Evolutionary conservation across 2,113 vertebrate species (phyloP).

Genomic region (Grantiella picta): DNA sequence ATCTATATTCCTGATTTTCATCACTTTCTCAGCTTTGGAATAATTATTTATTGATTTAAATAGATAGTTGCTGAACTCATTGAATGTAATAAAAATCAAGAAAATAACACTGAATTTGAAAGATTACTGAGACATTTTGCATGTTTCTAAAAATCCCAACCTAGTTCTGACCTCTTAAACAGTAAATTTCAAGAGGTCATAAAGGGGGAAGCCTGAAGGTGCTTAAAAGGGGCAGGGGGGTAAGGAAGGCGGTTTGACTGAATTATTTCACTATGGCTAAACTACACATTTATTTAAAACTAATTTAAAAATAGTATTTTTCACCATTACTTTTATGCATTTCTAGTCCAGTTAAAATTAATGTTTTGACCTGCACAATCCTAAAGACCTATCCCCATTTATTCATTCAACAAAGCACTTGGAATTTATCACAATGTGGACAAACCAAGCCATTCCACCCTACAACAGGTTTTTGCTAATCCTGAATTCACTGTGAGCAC

Average conservation of each 20-base stretch:
- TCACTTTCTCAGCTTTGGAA: not conserved
- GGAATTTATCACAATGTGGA: not conserved
- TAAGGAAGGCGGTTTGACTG: not conserved
- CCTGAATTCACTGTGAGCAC: not conserved
- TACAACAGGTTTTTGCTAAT: not conserved
- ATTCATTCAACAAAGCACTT: not conserved
- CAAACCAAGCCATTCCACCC: not conserved
- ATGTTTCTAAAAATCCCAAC: not conserved
- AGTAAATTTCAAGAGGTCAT: not conserved
- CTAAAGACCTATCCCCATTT: not conserved
- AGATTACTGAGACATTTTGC: not conserved
- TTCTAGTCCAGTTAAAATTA: not conserved
- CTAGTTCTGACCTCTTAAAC: not conserved
- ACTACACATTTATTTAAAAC: not conserved
- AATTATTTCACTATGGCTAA: not conserved
- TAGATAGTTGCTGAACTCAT: not conserved
- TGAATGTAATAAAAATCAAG: not conserved
- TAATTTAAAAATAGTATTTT: not conserved
- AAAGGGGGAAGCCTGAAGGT: not conserved
- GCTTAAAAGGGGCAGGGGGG: accelerated
- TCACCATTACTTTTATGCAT: not conserved
- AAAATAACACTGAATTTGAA: not conserved
- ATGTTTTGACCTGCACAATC: not conserved
- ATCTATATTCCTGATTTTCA: not conserved
- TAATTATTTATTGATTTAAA: not conserved